Conservation (phyloP, 2,888 invertebrate species). For the Stegana nigrithorax region DNA sequence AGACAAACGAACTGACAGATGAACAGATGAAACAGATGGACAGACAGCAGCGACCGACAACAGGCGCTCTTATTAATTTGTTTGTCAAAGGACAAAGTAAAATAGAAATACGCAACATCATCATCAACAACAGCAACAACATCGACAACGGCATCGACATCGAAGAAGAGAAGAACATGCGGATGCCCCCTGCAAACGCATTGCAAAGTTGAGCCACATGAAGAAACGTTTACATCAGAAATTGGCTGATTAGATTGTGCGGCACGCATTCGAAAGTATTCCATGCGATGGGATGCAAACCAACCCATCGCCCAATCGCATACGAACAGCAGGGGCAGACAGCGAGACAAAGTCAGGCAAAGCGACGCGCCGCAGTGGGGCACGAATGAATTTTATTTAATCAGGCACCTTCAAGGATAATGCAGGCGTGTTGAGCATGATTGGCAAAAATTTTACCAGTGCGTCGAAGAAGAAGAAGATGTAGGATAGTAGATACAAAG, state of each 20-base stretch:
- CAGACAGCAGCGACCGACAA: slow-evolving; percentile 6
- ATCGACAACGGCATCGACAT: slow-evolving; percentile 1
- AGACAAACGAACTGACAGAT: not conserved
- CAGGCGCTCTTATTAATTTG: slow-evolving; percentile 49
- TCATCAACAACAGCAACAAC: slow-evolving; percentile 20
- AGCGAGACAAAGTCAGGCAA: not conserved
- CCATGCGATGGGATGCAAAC: not conserved
- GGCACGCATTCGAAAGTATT: slow-evolving; percentile 14
- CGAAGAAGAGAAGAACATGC: not conserved
- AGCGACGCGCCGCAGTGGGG: not conserved
- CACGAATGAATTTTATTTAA: slow-evolving; percentile 10
- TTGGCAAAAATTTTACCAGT: slow-evolving; percentile 1
- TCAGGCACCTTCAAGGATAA: slow-evolving; percentile 23
- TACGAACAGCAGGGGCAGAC: not conserved
- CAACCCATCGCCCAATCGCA: not conserved
- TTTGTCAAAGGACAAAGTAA: slow-evolving; percentile 46
- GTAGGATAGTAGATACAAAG: not conserved
- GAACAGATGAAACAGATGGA: not conserved
- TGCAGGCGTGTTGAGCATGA: slow-evolving; percentile 11
- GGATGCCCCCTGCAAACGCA: slow-evolving; percentile 7
- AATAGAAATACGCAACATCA: slow-evolving; percentile 48
- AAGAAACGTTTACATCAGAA: slow-evolving; percentile 3
- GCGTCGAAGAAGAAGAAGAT: not conserved
- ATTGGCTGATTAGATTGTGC: slow-evolving; percentile 17
- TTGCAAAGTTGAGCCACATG: not conserved